A percentile compares a stretch with the other conserved stretches of the same genome.
phyloP scores from a whole-genome alignment of 2,113 vertebrate species.

The Labeo rohita region DNA sequence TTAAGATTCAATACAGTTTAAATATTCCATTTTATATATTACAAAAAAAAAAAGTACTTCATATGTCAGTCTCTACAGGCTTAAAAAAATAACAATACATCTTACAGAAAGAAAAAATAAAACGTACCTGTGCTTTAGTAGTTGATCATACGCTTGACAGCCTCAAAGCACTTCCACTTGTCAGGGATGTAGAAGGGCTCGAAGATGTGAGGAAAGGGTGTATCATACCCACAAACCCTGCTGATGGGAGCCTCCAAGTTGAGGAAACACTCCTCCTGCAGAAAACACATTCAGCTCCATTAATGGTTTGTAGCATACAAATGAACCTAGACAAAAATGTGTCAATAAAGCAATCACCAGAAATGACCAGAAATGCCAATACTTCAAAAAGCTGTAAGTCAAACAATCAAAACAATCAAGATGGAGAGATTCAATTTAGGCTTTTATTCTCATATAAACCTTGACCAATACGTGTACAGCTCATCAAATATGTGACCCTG shows the following conservation, averaged over 20 bases:
- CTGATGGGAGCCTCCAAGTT: slow-evolving; percentile 95
- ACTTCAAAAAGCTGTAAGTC: not conserved
- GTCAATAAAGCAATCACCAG: not conserved
- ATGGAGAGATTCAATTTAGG: not conserved
- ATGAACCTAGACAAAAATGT: not conserved
- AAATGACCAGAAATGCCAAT: not conserved
- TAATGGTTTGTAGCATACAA: not conserved
- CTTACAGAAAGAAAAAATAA: not conserved
- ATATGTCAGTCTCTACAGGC: not conserved
- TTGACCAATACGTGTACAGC: not conserved
- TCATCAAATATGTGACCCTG: not conserved
- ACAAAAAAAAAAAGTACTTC: too few species aligned
- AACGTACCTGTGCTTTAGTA: slow-evolving; percentile 78
- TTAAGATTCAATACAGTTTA: too few species aligned
- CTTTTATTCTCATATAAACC: not conserved
- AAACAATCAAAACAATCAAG: too few species aligned
- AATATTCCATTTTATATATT: too few species aligned
- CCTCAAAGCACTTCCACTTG: slow-evolving; percentile 99
- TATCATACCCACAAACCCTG: slow-evolving; percentile 97
- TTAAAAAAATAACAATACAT: not conserved
- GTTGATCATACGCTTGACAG: slow-evolving; percentile 94
- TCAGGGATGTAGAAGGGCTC: slow-evolving; percentile 99
- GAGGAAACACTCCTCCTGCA: slow-evolving; percentile 95
- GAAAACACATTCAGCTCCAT: slow-evolving; percentile 46
- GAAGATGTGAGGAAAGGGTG: slow-evolving; percentile 96